These are phyloP conservation scores for Elgaria multicarinata DNA, from an alignment of 2,113 vertebrate genomes.

Conservation along the genomic window DNA sequence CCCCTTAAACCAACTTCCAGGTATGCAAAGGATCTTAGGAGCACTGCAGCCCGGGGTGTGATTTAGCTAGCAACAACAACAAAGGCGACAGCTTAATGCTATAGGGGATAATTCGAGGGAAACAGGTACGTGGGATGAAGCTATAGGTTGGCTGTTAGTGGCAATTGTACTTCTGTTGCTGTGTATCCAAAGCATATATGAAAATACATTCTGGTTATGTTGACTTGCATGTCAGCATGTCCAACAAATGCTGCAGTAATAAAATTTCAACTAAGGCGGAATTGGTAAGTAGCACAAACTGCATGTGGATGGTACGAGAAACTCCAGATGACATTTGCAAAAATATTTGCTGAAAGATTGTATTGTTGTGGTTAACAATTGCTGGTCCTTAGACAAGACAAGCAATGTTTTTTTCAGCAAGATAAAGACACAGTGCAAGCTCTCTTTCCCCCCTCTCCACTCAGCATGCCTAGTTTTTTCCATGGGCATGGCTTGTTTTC, in stretches of 20 bases:
- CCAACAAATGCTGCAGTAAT: conserved; percentile 50
- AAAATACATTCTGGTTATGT: conserved; percentile 26
- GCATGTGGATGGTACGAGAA: conserved; percentile 61
- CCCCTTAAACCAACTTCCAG: no score
- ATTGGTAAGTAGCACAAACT: conserved; percentile 59
- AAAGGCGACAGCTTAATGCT: no score
- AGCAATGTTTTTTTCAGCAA: conserved; percentile 28
- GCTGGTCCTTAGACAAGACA: conserved; percentile 41
- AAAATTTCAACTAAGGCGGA: conserved; percentile 48
- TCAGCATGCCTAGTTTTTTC: conserved; percentile 13
- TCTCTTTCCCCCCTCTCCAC: conserved; percentile 46
- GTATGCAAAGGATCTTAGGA: no score
- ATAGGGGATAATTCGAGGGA: no score
- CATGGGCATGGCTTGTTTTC: neutral
- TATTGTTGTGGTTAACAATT: conserved; percentile 60
- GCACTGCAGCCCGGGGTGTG: no score
- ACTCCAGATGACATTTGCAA: conserved; percentile 48
- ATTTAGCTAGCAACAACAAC: no score
- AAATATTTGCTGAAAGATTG: conserved; percentile 55
- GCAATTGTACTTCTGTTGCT: neutral
- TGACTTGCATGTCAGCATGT: conserved; percentile 46
- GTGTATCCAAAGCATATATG: neutral
- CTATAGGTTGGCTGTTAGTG: neutral
- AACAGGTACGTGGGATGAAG: no score
- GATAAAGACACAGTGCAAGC: conserved; percentile 25